Conservation (phyloP, 2,888 invertebrate species). For the Papilio gigon region DNA sequence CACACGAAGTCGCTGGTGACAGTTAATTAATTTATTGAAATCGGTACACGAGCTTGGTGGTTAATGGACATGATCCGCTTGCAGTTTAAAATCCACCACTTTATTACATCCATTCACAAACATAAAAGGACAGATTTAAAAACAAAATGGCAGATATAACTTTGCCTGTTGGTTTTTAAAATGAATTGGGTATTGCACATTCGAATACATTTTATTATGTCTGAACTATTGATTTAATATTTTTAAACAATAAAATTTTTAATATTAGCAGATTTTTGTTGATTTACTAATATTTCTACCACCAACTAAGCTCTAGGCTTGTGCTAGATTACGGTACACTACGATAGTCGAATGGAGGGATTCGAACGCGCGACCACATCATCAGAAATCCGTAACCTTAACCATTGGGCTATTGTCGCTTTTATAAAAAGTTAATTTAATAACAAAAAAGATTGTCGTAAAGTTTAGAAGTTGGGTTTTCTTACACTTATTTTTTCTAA, state of each 20-base stretch:
- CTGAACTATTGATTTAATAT: too few species aligned
- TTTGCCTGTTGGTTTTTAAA: conserved; percentile 17
- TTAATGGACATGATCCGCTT: conserved; percentile 32
- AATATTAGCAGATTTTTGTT: neutral
- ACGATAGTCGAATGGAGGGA: too few species aligned
- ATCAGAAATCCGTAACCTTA: too few species aligned
- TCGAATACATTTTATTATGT: neutral
- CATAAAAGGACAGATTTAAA: conserved; percentile 15
- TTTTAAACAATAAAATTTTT: neutral
- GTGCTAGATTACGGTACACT: too few species aligned
- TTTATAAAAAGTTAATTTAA: too few species aligned
- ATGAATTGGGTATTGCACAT: neutral
- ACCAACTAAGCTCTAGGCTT: too few species aligned
- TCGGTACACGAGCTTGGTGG: conserved; percentile 42
- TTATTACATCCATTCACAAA: conserved; percentile 37
- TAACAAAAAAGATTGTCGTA: too few species aligned
- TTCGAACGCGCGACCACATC: too few species aligned
- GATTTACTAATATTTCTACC: neutral
- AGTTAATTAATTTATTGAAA: conserved; percentile 46
- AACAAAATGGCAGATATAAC: conserved; percentile 9
- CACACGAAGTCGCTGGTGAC: too few species aligned
- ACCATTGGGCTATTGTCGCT: too few species aligned
- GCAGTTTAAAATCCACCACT: conserved; percentile 32
- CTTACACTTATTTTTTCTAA: too few species aligned
- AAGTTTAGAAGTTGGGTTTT: too few species aligned